phyloP scores from a whole-genome alignment of 2,113 vertebrate genomes.

The Crotalus helleri region DNA sequence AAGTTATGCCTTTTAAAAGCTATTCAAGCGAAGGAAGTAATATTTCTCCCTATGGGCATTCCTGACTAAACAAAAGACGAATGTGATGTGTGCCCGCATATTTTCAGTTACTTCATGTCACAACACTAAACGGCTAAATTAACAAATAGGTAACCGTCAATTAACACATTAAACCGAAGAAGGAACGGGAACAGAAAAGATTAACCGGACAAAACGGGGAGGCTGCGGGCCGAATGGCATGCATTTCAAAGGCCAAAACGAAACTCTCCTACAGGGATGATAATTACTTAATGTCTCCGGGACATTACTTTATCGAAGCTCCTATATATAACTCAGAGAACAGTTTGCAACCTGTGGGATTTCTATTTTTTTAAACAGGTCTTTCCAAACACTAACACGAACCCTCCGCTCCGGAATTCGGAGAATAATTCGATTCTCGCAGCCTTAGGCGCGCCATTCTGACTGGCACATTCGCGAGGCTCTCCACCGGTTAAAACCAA shows the following conservation, averaged over 20 bases:
- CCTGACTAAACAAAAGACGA: not conserved
- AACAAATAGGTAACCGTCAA: not conserved
- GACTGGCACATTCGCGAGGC: not conserved
- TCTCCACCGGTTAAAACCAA: not conserved
- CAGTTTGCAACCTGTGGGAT: not conserved
- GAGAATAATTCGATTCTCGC: not conserved
- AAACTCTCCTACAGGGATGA: not conserved
- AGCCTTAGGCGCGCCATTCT: not conserved
- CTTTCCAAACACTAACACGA: not conserved
- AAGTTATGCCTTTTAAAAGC: not conserved
- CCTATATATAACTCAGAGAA: not conserved
- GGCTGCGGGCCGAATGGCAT: not conserved
- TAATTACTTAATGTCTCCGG: not conserved
- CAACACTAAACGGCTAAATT: not conserved
- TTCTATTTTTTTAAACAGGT: not conserved
- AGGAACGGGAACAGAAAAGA: not conserved
- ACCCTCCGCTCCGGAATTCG: not conserved
- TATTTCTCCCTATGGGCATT: not conserved
- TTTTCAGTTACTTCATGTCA: not conserved
- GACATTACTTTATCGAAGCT: not conserved
- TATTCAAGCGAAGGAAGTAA: not conserved
- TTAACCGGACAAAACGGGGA: not conserved
- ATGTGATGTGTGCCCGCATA: not conserved
- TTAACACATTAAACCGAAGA: not conserved
- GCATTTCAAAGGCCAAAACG: not conserved